Base-by-base conservation (phyloP, 2,113 vertebrate species). In the Gadus macrocephalus region DNA sequence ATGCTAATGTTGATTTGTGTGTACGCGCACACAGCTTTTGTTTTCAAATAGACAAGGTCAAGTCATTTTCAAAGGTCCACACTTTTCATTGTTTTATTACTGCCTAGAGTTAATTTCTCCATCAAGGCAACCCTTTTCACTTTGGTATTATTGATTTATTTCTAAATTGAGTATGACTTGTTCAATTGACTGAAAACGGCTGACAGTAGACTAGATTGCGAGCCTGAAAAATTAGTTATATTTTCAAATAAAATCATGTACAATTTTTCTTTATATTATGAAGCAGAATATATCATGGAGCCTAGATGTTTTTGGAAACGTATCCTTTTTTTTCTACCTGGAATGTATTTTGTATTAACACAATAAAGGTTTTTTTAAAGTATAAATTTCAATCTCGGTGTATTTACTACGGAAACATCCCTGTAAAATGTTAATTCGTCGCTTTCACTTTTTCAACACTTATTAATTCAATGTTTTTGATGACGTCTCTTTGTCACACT, bases 301-400 rank as follows among this genome's bases (percentile, higher is more conserved):
- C 25, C 59, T 76, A 66, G 65, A 79, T 71, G 72, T 84, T 73
- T 71, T 71, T 55, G 67, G 74, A 63, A 53, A 12, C 70, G 55
- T 16, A 17, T 58, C 3, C 55, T 16, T 5, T 16, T 17, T 58
- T 5, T 88, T 88, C 67, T 88, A 84, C 68, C 1, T 61, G 15
- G 68, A 72, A 71, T 78, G 70, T 73, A 71, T 85, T 86, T 87
- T 87, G 68, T 83, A 87, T 85, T 27, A 62, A 62, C 68, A 79
- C 72, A 81, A 87, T 84, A 71, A 88, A 88, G 82, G 53, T 78
- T 68, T 70, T 70, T 83, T 83, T 83, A 60, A 82, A 67, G 15
- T 79, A 78, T 63, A 42, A 16, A 31, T 20, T 19, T 8, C 31
- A 17, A 22, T 64, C 60, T 35, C 25, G 14, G 15, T 58, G 17